A percentile compares a stretch with the other conserved stretches of the same genome.
Conservation (phyloP, 2,888 invertebrate genomes). For the Athalia rosae region DNA sequence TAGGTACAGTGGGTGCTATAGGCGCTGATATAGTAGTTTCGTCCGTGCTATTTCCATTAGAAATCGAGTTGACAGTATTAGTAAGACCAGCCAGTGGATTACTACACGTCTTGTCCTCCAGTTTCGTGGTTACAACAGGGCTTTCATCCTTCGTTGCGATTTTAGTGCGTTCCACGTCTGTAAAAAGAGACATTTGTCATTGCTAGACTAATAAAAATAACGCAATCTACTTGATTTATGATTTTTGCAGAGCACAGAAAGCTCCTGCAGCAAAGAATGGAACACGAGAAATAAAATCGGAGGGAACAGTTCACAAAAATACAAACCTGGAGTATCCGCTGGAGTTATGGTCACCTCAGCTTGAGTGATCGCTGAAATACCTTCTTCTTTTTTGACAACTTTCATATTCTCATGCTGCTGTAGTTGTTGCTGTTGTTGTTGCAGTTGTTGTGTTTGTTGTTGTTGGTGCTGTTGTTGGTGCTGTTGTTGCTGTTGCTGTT, state of each 20-base stretch:
- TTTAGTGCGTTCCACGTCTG: slow-evolving; percentile 62
- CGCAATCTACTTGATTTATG: too few species aligned
- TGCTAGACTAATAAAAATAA: not conserved
- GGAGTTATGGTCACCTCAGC: slow-evolving; percentile 52
- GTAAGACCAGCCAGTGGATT: slow-evolving; percentile 70
- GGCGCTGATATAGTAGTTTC: slow-evolving; percentile 59
- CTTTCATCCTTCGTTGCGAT: slow-evolving; percentile 63
- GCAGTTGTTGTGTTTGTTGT: slow-evolving; percentile 6
- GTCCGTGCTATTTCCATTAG: slow-evolving; percentile 64
- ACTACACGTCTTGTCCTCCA: slow-evolving; percentile 69
- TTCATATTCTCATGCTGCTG: slow-evolving; percentile 56
- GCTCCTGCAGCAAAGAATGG: too few species aligned
- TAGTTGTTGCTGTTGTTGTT: slow-evolving; percentile 59
- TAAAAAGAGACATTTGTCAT: not conserved
- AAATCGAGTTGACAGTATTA: slow-evolving; percentile 69
- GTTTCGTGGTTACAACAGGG: slow-evolving; percentile 57
- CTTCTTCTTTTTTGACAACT: slow-evolving; percentile 60
- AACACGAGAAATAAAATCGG: not conserved
- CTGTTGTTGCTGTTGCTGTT: slow-evolving; percentile 69
- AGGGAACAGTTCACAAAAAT: not conserved
- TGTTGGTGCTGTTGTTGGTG: slow-evolving; percentile 59
- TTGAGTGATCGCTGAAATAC: slow-evolving; percentile 47
- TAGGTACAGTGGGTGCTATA: slow-evolving; percentile 63
- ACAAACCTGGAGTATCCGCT: slow-evolving; percentile 39
- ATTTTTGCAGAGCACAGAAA: too few species aligned